phyloP scores from a whole-genome alignment of 1,140 invertebrate species.

The Scaptomyza hsui region DNA sequence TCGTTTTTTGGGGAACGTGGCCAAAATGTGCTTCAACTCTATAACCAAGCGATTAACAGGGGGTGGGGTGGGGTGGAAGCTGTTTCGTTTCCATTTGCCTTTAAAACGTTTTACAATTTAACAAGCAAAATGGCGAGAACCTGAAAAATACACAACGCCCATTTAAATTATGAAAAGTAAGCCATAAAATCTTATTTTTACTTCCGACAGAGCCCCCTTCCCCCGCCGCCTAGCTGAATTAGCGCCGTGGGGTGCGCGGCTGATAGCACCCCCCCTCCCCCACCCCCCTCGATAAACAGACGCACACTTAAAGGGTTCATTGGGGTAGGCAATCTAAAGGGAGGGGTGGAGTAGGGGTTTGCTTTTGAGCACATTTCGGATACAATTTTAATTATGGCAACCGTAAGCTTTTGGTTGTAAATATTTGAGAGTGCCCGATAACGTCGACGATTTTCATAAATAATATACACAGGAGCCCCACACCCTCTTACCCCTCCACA shows the following conservation, averaged over 20 bases:
- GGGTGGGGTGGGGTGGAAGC: neutral
- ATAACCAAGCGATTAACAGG: constrained; percentile 13
- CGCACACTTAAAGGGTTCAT: constrained; percentile 36
- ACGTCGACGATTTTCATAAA: constrained; percentile 84
- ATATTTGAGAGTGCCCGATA: constrained; percentile 83
- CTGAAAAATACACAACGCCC: constrained; percentile 32
- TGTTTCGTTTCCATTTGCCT: neutral
- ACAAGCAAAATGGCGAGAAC: constrained; percentile 29
- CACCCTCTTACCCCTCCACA: constrained; percentile 2
- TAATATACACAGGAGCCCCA: constrained; percentile 63
- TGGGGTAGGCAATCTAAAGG: constrained; percentile 4
- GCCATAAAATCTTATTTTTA: constrained; percentile 82
- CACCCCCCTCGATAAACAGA: neutral
- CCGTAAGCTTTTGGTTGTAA: constrained; percentile 84
- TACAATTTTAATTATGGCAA: constrained; percentile 84
- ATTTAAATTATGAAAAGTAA: constrained; percentile 82
- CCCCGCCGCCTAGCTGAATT: neutral
- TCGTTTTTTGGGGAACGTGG: constrained; percentile 42
- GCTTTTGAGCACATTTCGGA: constrained; percentile 69
- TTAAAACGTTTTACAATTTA: constrained; percentile 63
- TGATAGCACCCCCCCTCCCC: constrained; percentile 16
- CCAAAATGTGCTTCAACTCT: constrained; percentile 54
- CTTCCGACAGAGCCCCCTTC: constrained; percentile 36
- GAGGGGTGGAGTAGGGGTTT: constrained; percentile 4
- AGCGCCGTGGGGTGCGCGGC: constrained; percentile 23